Evolutionary conservation across 1,140 invertebrate species (phyloP), one percentile per base, ranked within the genome.

Genomic region (Apocrypta bakeri): DNA sequence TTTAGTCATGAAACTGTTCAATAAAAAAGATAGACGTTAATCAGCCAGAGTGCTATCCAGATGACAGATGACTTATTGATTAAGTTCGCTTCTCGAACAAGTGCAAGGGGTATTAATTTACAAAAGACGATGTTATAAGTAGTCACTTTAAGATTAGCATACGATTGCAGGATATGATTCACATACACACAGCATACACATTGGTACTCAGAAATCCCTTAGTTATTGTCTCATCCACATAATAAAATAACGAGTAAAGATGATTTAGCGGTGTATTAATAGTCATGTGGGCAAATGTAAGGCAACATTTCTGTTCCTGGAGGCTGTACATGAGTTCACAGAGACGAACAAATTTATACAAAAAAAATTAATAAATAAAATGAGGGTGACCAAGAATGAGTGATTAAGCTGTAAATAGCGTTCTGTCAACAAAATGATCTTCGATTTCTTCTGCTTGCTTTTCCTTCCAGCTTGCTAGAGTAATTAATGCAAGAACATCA

Each of bases 31-130:
- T 76, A 37, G 29, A 31, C 42, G 61, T 79, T 37, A 27, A 29
- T 71, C 40, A 76, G 61, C 21, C 48, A 83, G 12, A 42, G 33
- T 82, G 63, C 48, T 14, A 73, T 68, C 24, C 25, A 48, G 48
- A 56, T 73, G 68, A 48, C 56, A 72, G 56, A 77, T 82, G 27
- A 69, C 74, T 82, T 82, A 68, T 82, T 33, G 29, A 77, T 82
- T 72, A 71, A 64, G n/a, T 73, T 80, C 71, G 37, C 11, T 74
- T 48, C 69, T 66, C 27, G 37, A 73, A 73, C 12, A 42, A n/a
- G 69, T 78, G 76, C 56, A 61, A 25, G 31, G 27, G 40, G 56
- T 56, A 83, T 79, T 83, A 79, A 78, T 73, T 66, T 73, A 48
- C 76, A 83, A 79, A 66, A 74, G 56, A 79, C 63, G 21, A 78